Evolutionary conservation across 2,797 vertebrate genomes (phyloP).

Genomic region (Podargus strigoides): DNA sequence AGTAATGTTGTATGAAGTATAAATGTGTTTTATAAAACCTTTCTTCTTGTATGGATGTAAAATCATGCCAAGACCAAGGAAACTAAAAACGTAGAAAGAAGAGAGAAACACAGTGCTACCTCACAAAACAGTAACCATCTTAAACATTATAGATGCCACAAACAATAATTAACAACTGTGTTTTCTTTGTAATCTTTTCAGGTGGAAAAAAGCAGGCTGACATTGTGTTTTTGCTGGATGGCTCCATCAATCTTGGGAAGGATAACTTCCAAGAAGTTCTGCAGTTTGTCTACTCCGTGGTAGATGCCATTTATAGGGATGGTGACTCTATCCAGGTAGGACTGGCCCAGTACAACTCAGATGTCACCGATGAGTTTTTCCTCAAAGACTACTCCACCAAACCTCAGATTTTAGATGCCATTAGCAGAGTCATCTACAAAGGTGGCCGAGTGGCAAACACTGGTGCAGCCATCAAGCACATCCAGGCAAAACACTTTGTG

Average conservation of each 20-base stretch:
- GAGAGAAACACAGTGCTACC: not conserved
- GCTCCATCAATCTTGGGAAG: slow-evolving; percentile 90
- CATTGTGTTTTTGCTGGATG: slow-evolving; percentile 93
- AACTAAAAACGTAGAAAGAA: not conserved
- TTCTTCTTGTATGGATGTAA: not conserved
- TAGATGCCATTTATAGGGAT: slow-evolving; percentile 84
- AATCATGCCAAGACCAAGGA: not conserved
- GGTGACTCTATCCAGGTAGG: slow-evolving; percentile 85
- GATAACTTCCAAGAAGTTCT: slow-evolving; percentile 84
- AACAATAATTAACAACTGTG: not conserved
- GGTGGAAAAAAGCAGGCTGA: slow-evolving; percentile 82
- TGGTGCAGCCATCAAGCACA: slow-evolving; percentile 81
- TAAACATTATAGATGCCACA: not conserved
- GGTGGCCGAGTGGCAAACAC: slow-evolving; percentile 87
- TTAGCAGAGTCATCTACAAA: slow-evolving; percentile 82
- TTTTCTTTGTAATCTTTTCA: slow-evolving; percentile 16
- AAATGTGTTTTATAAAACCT: not conserved
- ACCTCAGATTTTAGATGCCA: slow-evolving; percentile 80
- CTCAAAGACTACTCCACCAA: slow-evolving; percentile 83
- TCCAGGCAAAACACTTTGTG: slow-evolving; percentile 85
- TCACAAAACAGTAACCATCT: not conserved
- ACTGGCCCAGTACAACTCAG: slow-evolving; percentile 88
- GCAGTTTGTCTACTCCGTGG: slow-evolving; percentile 80
- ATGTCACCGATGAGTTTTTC: slow-evolving; percentile 89
- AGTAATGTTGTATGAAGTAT: not conserved